Evolutionary conservation across 2,113 vertebrate species (phyloP).

Genomic region (Rhinolophus ferrumequinum): DNA sequence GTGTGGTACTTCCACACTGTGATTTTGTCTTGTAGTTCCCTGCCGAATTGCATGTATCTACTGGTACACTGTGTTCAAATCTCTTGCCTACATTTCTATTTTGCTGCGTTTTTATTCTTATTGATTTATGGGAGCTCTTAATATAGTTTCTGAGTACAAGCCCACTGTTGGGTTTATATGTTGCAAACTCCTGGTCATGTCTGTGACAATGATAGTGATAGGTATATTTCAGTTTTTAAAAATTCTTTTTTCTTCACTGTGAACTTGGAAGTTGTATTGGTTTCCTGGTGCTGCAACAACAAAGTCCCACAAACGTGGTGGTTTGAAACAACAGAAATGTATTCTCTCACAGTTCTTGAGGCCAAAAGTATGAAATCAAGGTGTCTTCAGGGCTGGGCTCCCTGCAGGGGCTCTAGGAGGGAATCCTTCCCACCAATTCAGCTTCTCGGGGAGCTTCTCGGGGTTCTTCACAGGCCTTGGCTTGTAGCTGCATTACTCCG

Average conservation of each 20-base stretch:
- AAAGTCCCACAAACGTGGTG: not conserved
- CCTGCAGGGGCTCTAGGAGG: not conserved
- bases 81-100: not conserved
- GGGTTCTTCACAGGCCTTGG: not conserved
- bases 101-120: not conserved
- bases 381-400: rapidly evolving
- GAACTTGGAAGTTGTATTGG: not conserved
- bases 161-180: not conserved
- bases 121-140: not conserved
- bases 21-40: not conserved
- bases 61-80: not conserved
- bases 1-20: not conserved
- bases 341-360: not conserved
- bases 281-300: not conserved
- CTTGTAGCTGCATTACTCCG: not conserved
- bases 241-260: not conserved
- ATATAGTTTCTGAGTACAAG: not conserved
- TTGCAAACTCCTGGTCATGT: not conserved
- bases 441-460: not conserved
- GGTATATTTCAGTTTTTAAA: not conserved
- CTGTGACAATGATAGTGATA: not conserved
- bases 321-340: not conserved
- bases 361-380: not conserved
- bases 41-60: not conserved
- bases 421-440: not conserved